Evolutionary conservation across 2,797 vertebrate genomes (phyloP).

Genomic region (Rhinella marina): DNA sequence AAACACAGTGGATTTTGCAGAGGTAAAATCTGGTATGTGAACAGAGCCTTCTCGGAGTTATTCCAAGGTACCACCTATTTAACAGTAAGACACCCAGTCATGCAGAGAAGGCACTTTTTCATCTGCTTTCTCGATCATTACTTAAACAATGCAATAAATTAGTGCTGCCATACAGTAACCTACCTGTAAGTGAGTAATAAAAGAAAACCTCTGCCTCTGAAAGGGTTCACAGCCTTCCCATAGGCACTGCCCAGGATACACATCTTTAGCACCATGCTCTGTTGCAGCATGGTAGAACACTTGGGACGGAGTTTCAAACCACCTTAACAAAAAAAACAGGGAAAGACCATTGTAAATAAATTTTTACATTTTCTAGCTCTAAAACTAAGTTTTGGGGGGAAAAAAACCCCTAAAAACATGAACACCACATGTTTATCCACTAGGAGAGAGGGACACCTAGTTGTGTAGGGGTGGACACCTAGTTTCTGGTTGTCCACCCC

Average conservation of each 20-base stretch:
- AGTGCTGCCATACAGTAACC: conserved; percentile 31
- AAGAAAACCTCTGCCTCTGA: conserved; percentile 95
- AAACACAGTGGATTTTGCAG: no score
- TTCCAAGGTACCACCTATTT: no score
- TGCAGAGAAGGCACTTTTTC: no score
- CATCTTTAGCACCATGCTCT: conserved; percentile 92
- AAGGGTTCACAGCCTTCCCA: conserved; percentile 99
- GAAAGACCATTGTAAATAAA: not conserved
- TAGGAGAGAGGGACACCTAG: no score
- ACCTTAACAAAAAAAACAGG: conserved; percentile 74
- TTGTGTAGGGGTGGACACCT: no score
- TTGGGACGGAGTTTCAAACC: conserved; percentile 96
- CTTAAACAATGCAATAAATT: not conserved
- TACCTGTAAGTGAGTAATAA: conserved; percentile 98
- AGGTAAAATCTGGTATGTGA: no score
- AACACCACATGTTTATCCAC: no score
- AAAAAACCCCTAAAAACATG: no score
- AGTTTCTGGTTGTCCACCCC: no score
- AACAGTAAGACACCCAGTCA: no score
- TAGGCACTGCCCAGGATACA: conserved; percentile 91
- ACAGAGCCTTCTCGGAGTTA: no score
- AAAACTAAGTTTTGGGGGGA: not conserved
- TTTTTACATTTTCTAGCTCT: not conserved
- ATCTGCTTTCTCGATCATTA: no score
- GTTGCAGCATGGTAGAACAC: conserved; percentile 98